phyloP scores from a whole-genome alignment of 2,113 vertebrate species.

The Misgurnus mizolepis region DNA sequence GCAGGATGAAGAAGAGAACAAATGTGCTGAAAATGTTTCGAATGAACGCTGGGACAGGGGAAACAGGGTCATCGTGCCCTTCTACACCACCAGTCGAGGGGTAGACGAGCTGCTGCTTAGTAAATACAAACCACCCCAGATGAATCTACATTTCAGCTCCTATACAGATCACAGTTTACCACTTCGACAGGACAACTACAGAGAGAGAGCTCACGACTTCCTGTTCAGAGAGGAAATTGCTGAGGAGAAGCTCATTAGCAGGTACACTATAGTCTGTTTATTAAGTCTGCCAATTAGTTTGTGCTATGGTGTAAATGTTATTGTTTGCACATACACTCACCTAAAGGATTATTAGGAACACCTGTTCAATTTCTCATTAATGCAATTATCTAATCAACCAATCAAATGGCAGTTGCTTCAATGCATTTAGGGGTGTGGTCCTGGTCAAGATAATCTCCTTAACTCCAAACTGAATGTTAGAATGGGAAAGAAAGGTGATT shows the following conservation, averaged over 20 bases:
- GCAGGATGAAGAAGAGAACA: slow-evolving; percentile 8
- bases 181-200: slow-evolving; percentile 17
- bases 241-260: slow-evolving; percentile 25
- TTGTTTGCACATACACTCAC: too few species aligned
- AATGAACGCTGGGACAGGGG: slow-evolving; percentile 36
- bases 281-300: too few species aligned
- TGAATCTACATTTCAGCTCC: slow-evolving; percentile 11
- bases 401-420: too few species aligned
- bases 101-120: slow-evolving; percentile 13
- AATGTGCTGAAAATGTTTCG: neutral
- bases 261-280: neutral
- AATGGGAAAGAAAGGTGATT: too few species aligned
- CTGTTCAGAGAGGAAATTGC: slow-evolving; percentile 32
- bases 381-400: too few species aligned
- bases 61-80: slow-evolving; percentile 35
- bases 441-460: too few species aligned
- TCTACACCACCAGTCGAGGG: neutral
- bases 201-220: slow-evolving; percentile 37
- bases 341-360: too few species aligned
- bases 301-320: too few species aligned
- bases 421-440: too few species aligned
- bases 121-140: slow-evolving; percentile 32
- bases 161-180: slow-evolving; percentile 7
- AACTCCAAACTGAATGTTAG: too few species aligned
- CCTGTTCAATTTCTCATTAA: too few species aligned